phyloP scores from a whole-genome alignment of 2,797 vertebrate genomes.

The Mionectes olivaceus region DNA sequence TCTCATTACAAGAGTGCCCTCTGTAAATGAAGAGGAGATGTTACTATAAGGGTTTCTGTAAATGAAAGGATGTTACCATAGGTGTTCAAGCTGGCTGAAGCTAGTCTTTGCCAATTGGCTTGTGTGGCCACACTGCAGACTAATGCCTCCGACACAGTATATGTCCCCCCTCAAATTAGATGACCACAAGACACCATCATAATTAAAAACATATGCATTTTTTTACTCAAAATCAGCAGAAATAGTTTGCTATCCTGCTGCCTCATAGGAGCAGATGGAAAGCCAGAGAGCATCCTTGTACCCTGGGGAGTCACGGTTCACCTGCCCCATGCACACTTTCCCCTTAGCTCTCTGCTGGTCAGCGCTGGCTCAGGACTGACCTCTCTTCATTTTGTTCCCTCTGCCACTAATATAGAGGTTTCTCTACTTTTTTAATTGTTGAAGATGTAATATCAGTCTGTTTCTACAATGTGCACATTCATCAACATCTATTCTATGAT shows the following conservation, averaged over 20 bases:
- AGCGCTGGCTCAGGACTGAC: not conserved
- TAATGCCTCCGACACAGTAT: not conserved
- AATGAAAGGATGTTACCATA: not conserved
- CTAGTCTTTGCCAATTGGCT: not conserved
- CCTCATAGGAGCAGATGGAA: not conserved
- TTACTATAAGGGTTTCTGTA: conserved; percentile 6
- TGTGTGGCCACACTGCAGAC: not conserved
- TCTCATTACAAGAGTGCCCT: conserved; percentile 76
- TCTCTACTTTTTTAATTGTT: not conserved
- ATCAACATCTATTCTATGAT: not conserved
- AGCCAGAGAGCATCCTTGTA: rapidly evolving
- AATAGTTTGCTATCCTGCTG: not conserved
- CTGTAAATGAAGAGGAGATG: conserved; percentile 54
- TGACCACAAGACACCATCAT: not conserved
- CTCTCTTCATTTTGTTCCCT: not conserved
- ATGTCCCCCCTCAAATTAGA: not conserved
- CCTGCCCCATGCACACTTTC: rapidly evolving
- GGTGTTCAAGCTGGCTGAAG: not conserved
- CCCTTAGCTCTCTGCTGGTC: not conserved
- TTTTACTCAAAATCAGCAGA: not conserved
- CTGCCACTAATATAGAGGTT: not conserved
- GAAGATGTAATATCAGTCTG: not conserved
- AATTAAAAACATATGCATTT: not conserved
- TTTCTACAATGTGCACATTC: not conserved
- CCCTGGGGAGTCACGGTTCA: not conserved